Conservation (phyloP, 2,797 vertebrate species). For the Anisognathus igniventris region DNA sequence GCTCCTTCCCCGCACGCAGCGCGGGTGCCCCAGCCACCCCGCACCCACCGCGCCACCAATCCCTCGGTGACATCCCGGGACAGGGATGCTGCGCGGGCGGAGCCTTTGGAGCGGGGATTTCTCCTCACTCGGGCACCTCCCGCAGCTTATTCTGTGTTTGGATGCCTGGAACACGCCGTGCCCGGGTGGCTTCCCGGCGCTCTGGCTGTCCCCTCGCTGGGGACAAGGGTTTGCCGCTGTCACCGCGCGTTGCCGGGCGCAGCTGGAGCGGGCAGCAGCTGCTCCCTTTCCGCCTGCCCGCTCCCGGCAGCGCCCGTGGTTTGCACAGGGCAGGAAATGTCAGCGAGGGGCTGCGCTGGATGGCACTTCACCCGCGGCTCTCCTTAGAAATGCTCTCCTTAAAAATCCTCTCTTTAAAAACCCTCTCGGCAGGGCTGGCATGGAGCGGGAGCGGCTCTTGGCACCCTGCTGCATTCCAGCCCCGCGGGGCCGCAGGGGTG, state of each 20-base stretch:
- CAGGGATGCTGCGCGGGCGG: not conserved
- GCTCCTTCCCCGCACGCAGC: not conserved
- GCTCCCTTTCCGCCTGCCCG: not conserved
- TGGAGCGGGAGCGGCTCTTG: not conserved
- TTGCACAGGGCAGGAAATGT: not conserved
- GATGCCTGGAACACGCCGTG: not conserved
- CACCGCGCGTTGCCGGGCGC: not conserved
- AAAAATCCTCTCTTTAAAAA: not conserved
- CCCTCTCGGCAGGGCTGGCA: accelerated
- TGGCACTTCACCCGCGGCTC: not conserved
- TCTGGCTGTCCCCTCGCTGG: accelerated
- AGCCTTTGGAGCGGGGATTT: not conserved
- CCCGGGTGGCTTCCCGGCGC: accelerated
- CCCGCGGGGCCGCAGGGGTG: accelerated
- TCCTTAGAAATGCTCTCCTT: too few relatives aligned
- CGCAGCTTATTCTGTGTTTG: accelerated
- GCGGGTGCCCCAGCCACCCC: not conserved
- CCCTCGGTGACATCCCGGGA: not conserved
- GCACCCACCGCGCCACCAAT: not conserved
- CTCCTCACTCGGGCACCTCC: not conserved
- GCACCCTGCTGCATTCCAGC: not conserved
- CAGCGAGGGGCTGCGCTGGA: not conserved
- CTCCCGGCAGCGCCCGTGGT: not conserved
- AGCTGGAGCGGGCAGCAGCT: not conserved
- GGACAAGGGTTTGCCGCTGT: not conserved